A percentile compares a stretch with the other conserved stretches of the same genome.
Conservation (phyloP, 2,888 invertebrate genomes). For the Zelleria hepariella region DNA sequence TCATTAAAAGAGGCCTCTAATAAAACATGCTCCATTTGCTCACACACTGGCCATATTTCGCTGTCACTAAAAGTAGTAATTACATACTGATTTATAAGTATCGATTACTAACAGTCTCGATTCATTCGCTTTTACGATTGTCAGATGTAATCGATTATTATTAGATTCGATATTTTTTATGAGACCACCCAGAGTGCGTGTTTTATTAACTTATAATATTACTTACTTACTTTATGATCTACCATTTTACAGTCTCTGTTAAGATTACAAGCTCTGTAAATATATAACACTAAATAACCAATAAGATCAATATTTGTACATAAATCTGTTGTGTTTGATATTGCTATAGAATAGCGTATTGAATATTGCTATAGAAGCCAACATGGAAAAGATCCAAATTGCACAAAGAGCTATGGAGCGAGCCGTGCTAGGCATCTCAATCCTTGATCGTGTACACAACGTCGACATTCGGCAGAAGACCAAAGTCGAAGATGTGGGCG, state of each 20-base stretch:
- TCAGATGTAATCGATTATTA: conserved; percentile 28
- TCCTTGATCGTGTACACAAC: no score
- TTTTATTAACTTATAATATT: not conserved
- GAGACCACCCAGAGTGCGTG: conserved; percentile 16
- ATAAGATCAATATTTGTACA: not conserved
- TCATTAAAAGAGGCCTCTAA: not conserved
- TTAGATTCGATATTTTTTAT: conserved; percentile 17
- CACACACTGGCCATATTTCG: not conserved
- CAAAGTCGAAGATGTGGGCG: no score
- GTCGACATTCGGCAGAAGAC: no score
- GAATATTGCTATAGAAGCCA: no score
- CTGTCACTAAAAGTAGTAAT: conserved; percentile 24
- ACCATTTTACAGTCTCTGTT: not conserved
- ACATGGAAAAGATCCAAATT: no score
- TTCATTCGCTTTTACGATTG: conserved; percentile 36
- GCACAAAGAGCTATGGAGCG: no score
- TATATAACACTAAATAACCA: not conserved
- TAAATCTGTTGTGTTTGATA: no score
- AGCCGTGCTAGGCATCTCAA: no score
- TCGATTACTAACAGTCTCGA: conserved; percentile 34
- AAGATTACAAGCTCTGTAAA: not conserved
- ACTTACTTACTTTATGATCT: not conserved
- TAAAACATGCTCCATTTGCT: not conserved
- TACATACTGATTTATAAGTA: conserved; percentile 31
- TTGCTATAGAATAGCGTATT: no score